phyloP scores from a whole-genome alignment of 2,797 vertebrate species.

The Cottoperca gobio region DNA sequence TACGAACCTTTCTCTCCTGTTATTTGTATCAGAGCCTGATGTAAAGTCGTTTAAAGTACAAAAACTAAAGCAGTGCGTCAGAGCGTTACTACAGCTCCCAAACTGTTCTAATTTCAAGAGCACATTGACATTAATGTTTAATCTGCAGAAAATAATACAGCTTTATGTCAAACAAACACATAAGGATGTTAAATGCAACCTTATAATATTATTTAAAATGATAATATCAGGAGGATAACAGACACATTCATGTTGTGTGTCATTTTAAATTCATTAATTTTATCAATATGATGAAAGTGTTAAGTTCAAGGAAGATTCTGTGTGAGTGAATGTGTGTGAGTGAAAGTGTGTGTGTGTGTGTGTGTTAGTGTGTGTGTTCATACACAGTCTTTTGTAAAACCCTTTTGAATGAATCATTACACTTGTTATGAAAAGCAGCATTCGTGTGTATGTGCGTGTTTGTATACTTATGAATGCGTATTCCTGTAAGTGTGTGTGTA shows the following conservation, averaged over 20 bases:
- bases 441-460: slow-evolving; percentile 6
- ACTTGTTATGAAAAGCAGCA: too few species aligned
- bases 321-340: not conserved
- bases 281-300: not conserved
- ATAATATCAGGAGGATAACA: not conserved
- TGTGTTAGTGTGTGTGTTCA: not conserved
- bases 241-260: not conserved
- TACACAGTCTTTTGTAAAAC: too few species aligned
- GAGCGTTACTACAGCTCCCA: not conserved
- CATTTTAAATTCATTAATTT: not conserved
- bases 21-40: not conserved
- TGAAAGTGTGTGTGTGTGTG: not conserved
- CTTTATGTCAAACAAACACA: not conserved
- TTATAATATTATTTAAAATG: not conserved
- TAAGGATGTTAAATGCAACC: not conserved
- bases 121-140: slow-evolving; percentile 1
- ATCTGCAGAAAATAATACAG: not conserved
- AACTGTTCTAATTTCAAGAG: not conserved
- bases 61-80: not conserved
- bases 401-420: too few species aligned
- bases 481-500: too few species aligned
- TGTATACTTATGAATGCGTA: too few species aligned
- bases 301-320: not conserved
- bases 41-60: not conserved
- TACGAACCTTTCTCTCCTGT: not conserved